Evolutionary conservation across 2,113 vertebrate genomes (phyloP).

Genomic region (Corythoichthys intestinalis): DNA sequence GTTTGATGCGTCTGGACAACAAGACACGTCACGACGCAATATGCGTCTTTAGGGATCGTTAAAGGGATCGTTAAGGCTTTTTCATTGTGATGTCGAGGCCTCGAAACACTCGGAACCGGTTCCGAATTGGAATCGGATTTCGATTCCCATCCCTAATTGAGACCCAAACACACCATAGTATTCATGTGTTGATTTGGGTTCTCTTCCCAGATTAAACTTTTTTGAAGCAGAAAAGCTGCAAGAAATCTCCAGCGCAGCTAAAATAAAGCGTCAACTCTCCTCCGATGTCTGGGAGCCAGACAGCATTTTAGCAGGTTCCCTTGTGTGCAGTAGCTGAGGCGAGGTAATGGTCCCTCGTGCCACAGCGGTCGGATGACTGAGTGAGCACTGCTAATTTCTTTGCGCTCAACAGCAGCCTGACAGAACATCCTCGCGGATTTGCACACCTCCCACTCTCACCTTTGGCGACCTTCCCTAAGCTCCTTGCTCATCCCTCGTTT

Average conservation of each 20-base stretch:
- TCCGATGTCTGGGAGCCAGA: constrained; percentile 41
- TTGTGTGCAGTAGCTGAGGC: constrained; percentile 35
- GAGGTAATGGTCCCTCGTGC: constrained; percentile 25
- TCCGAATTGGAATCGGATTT: too few relatives aligned
- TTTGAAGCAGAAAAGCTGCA: neutral
- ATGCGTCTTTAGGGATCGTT: too few relatives aligned
- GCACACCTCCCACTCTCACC: constrained; percentile 25
- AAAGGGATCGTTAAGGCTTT: too few relatives aligned
- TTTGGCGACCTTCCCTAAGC: constrained; percentile 43
- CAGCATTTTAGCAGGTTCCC: constrained; percentile 46
- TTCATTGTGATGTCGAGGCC: too few relatives aligned
- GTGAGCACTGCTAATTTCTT: constrained; percentile 34
- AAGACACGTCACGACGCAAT: too few relatives aligned
- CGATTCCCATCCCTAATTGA: too few relatives aligned
- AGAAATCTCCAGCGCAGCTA: constrained; percentile 18
- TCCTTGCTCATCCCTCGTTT: constrained; percentile 13
- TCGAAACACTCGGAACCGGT: too few relatives aligned
- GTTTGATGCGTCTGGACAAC: too few relatives aligned
- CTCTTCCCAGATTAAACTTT: too few relatives aligned
- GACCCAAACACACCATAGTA: too few relatives aligned
- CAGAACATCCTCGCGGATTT: constrained; percentile 11
- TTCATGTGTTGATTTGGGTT: too few relatives aligned
- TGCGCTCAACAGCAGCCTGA: constrained; percentile 15
- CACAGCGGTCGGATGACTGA: constrained; percentile 39
- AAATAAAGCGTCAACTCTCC: constrained; percentile 28